Base-by-base conservation (phyloP, 2,888 invertebrate species). In the Norana najaformis region DNA sequence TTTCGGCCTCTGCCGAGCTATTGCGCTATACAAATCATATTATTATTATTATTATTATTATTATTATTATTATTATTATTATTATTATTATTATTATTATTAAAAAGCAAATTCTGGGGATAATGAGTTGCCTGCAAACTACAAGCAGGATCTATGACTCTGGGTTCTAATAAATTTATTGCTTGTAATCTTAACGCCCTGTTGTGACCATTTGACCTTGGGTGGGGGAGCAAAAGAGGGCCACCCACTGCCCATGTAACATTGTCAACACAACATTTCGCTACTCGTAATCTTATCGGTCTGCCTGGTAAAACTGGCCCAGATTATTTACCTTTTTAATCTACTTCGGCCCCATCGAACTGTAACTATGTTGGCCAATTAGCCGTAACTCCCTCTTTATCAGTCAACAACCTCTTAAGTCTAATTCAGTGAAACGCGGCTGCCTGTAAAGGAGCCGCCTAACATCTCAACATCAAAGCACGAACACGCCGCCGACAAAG, bases 241-340 rank as follows among this genome's bases (percentile, higher is more conserved):
- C 69, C 69, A 69, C 69, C 69, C 69, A n/a, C 69, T 69, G 69
- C 69, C 69, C 69, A n/a, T 69, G 69, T 69, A 69, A 69, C 69
- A 69, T 69, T 69, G n/a, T 69, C 69, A 30, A 69, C 47, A 47
- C 30, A 69, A n/a, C 69, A 69, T 18, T 11, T 18, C 18, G 14
- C n/a, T 69, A n/a, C 69, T 69, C 8, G 69, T n/a, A 69, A 69
- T 69, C 69, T 69, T 69, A 69, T 69, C 69, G 16, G n/a, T n/a
- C 30, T n/a, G 69, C 69, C 69, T 69, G 8, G n/a, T 69, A 69
- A 69, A 69, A 2, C 69, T 16, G 69, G 69, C 13, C 30, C 30
- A 69, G 69, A 69, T 69, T n/a, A 69, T 30, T 30, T 69, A n/a
- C 30, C 69, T 69, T 69, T 30, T 69, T 69, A 69, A 69, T 69